Evolutionary conservation across 2,113 vertebrate species (phyloP).

Genomic region (Poecile atricapillus): DNA sequence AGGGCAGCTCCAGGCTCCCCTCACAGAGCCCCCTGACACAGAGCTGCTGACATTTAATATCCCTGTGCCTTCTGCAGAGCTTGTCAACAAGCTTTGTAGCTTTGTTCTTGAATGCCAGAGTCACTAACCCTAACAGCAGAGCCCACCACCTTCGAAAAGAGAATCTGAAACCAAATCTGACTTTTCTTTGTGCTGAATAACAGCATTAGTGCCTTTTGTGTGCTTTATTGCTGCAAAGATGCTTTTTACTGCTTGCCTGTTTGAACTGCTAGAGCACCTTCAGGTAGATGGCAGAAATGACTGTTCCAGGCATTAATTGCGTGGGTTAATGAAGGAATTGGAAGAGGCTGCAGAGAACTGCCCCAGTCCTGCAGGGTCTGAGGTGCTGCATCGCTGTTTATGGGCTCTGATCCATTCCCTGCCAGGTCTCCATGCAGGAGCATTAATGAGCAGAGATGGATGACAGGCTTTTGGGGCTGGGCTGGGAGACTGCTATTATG

Average conservation of each 20-base stretch:
- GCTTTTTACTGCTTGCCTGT: neutral
- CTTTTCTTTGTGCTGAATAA: neutral
- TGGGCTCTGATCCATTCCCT: neutral
- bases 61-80: neutral
- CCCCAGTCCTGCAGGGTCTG: neutral
- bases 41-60: neutral
- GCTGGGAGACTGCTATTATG: neutral
- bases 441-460: neutral
- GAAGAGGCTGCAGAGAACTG: neutral
- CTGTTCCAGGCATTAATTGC: neutral
- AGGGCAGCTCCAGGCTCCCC: neutral
- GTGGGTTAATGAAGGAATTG: neutral
- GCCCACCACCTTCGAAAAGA: neutral
- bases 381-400: accelerated
- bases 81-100: neutral
- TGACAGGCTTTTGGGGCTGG: neutral
- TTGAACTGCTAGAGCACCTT: neutral
- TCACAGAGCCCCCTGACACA: neutral
- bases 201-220: neutral
- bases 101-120: neutral
- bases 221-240: neutral
- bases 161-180: neutral
- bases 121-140: neutral
- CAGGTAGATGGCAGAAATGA: neutral
- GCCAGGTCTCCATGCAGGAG: neutral